These are phyloP conservation scores for Epinephelus fuscoguttatus DNA, from an alignment of 2,113 vertebrate genomes.

Conservation along the genomic window DNA sequence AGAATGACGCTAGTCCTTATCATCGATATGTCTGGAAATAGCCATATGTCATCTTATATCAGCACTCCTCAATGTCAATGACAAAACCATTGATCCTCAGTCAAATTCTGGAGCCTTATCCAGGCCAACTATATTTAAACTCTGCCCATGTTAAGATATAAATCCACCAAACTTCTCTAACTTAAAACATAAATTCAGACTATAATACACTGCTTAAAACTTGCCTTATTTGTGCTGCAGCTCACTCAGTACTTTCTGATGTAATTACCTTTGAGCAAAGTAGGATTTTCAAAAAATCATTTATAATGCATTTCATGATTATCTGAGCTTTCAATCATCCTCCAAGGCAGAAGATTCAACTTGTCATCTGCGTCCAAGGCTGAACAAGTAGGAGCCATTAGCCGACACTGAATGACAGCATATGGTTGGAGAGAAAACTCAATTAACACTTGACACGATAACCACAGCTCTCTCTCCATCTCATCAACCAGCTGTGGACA, in stretches of 20 bases:
- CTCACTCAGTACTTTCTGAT: not conserved
- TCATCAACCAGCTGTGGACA: conserved; percentile 21
- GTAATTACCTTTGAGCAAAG: not conserved
- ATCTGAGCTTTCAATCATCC: conserved; percentile 2
- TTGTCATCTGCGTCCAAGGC: not conserved
- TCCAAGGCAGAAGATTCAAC: not conserved
- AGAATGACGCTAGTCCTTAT: conserved; percentile 16
- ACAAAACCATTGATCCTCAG: conserved; percentile 19
- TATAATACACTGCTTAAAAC: not conserved
- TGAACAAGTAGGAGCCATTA: conserved; percentile 13
- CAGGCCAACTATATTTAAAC: not conserved
- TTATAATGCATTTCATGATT: not conserved
- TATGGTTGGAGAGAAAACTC: conserved; percentile 24
- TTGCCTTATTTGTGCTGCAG: not conserved
- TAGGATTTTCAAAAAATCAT: not conserved
- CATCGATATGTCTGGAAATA: conserved; percentile 11
- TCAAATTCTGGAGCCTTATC: not conserved
- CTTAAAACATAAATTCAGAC: not conserved
- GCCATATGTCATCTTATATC: conserved; percentile 27
- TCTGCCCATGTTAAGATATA: not conserved
- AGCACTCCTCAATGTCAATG: conserved; percentile 17
- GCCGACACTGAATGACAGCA: conserved; percentile 5
- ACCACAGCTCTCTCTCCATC: not conserved
- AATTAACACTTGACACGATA: conserved; percentile 36
- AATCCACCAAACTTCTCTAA: not conserved